Evolutionary conservation across 2,888 invertebrate genomes (phyloP), one percentile per base, ranked within the genome.

Genomic region (Panopea generosa): DNA sequence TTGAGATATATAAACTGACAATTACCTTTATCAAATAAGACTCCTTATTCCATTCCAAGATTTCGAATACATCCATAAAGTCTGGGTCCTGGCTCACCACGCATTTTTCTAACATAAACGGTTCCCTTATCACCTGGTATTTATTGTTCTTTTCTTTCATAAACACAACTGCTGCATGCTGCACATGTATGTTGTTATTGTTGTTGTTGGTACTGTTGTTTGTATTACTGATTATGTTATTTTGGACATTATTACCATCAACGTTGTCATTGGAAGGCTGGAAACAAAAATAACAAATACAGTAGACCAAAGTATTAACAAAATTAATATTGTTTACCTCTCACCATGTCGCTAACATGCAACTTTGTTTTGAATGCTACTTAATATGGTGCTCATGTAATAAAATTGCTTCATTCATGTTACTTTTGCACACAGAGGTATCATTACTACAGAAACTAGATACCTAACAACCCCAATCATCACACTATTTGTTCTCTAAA

Each of bases 1-100:
- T n/a, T n/a, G n/a, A n/a, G n/a, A n/a, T n/a, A n/a, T n/a, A n/a
- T n/a, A n/a, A n/a, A n/a, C n/a, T n/a, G n/a, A n/a, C n/a, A 33
- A 11, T 91, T 93, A 97, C 98, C 96, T 98, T 98, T 93, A 98
- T 97, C 93, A 98, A 96, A 93, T 96, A 97, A 69, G 97, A 96
- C 93, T 98, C 98, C 93, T 97, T 97, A 75, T 97, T 96, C 83
- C 96, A 95, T 93, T 98, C 98, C 93, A 97, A 97, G 84, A 98
- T 95, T 94, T 98, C 98, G 92, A 98, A 98, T 93, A 97, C 97
- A 92, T 98, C 97, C 91, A 97, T 97, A 92, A 96, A 96, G 87
- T 98, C 97, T 72, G 96, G 96, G 92, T 98, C 98, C 62, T 96
- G 96, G 65, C 96, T 96, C 69, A 98, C 96, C 82, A 98, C 96